Conservation (phyloP, 2,797 vertebrate species). For the Malacoraja senta region DNA sequence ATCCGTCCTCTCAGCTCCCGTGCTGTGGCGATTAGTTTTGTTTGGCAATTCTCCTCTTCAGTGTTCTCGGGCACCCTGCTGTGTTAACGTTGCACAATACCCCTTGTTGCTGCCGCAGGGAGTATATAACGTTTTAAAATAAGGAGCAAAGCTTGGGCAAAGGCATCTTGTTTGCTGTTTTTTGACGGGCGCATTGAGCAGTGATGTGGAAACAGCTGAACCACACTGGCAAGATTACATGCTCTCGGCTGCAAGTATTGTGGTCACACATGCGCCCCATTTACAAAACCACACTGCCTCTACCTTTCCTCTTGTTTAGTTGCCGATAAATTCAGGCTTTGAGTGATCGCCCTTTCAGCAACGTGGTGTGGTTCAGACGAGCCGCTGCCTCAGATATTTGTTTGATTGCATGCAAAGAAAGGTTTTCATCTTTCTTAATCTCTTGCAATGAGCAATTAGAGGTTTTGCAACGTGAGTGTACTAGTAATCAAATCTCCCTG, state of each 20-base stretch:
- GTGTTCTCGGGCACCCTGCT: not conserved
- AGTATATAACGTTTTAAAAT: not conserved
- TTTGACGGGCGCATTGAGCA: not conserved
- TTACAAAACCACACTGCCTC: constrained; percentile 19
- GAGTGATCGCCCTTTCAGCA: not conserved
- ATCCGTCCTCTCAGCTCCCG: not conserved
- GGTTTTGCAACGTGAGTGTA: not conserved
- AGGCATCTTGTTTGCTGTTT: not conserved
- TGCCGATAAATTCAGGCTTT: not conserved
- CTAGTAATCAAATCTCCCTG: not conserved
- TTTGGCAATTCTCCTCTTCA: not conserved
- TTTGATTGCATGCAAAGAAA: not conserved
- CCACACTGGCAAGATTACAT: not conserved
- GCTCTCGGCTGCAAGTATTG: not conserved
- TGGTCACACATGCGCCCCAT: constrained; percentile 22
- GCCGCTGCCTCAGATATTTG: not conserved
- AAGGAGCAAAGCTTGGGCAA: not conserved
- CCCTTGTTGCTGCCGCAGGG: not conserved
- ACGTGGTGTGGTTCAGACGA: not conserved
- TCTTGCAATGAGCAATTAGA: not conserved
- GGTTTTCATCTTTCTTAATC: not conserved
- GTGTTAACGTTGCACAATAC: not conserved
- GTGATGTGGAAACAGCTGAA: not conserved
- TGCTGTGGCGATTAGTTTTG: not conserved
- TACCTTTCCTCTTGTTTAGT: not conserved